phyloP scores from a whole-genome alignment of 1,140 invertebrate genomes.

The Habropoda laboriosa region DNA sequence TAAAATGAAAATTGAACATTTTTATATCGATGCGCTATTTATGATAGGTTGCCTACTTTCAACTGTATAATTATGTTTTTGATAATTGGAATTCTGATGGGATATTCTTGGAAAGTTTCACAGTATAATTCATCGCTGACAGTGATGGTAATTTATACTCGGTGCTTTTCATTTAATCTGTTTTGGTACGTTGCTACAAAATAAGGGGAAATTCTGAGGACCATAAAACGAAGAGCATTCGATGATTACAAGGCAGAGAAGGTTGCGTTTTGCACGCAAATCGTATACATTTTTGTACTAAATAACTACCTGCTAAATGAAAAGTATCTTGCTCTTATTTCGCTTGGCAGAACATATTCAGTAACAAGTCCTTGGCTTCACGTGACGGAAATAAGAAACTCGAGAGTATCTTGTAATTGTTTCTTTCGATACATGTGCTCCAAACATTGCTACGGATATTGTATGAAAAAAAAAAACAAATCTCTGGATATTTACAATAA shows the following conservation, averaged over 20 bases:
- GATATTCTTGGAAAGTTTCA: too few species aligned
- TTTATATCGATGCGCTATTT: too few species aligned
- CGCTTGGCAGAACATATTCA: constrained; percentile 19
- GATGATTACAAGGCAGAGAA: not conserved
- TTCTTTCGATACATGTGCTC: not conserved
- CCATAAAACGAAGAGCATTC: too few species aligned
- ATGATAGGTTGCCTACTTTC: too few species aligned
- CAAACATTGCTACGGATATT: too few species aligned
- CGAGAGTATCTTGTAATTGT: not conserved
- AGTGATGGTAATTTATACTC: too few species aligned
- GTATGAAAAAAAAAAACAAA: too few species aligned
- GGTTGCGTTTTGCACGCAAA: not conserved
- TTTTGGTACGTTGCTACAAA: not conserved
- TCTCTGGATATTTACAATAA: too few species aligned
- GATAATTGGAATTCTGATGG: too few species aligned
- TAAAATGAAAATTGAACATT: not conserved
- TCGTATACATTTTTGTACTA: constrained; percentile 1
- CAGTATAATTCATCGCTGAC: too few species aligned
- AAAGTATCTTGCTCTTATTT: not conserved
- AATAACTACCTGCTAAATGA: constrained; percentile 32
- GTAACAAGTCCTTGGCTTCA: not conserved
- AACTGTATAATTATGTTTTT: too few species aligned
- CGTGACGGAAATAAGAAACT: not conserved
- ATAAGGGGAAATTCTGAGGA: not conserved
- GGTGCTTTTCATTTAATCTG: not conserved